Conservation (phyloP, 2,113 vertebrate genomes). For the Callospermophilus lateralis region DNA sequence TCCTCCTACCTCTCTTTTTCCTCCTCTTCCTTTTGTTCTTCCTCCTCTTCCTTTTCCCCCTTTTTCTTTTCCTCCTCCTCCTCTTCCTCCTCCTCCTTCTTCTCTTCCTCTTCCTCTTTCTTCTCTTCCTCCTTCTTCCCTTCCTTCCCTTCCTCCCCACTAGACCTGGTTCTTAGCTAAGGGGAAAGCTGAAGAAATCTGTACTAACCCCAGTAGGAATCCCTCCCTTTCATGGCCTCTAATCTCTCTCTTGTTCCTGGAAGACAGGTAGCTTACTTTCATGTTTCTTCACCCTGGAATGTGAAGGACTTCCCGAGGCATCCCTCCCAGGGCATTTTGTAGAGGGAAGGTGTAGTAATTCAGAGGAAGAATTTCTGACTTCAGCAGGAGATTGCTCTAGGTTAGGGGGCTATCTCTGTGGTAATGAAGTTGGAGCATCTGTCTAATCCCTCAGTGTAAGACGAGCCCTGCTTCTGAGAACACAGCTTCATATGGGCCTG, state of each 20-base stretch:
- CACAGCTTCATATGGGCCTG: background rate
- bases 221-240: background rate
- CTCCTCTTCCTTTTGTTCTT: too few relatives aligned
- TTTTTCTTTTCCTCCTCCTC: too few relatives aligned
- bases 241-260: background rate
- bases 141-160: too few relatives aligned
- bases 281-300: background rate
- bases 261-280: background rate
- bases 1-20: too few relatives aligned
- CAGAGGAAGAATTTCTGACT: background rate
- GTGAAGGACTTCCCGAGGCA: background rate
- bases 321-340: background rate
- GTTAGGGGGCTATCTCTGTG: background rate
- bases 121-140: too few relatives aligned
- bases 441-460: background rate
- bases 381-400: background rate
- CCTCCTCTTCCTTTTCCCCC: rapidly evolving
- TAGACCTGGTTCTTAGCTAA: background rate
- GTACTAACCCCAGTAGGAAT: background rate
- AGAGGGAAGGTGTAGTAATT: background rate
- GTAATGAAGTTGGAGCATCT: background rate
- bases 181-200: background rate
- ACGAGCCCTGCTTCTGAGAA: background rate
- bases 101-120: rapidly evolving
- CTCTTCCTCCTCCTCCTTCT: too few relatives aligned